These are phyloP conservation scores for Patella caerulea DNA, from an alignment of 2,888 invertebrate species.

Conservation along the genomic window DNA sequence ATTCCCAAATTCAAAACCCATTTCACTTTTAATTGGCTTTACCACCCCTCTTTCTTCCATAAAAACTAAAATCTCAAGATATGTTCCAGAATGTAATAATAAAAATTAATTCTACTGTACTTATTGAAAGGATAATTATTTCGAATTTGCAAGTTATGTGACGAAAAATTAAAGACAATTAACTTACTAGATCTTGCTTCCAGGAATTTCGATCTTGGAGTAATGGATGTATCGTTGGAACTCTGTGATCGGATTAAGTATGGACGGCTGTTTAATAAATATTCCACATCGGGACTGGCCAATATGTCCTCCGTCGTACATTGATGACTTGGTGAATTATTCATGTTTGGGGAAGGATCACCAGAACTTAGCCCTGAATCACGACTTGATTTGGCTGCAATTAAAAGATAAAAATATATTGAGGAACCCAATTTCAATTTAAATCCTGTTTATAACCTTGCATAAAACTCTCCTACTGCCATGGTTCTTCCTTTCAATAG, in stretches of 20 bases:
- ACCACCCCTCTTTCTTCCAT: no score
- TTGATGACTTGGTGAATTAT: slow-evolving; percentile 20
- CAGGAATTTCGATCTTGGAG: slow-evolving; percentile 5
- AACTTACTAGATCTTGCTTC: slow-evolving; percentile 32
- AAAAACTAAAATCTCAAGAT: no score
- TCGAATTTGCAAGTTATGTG: no score
- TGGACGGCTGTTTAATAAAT: slow-evolving; percentile 26
- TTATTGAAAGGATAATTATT: no score
- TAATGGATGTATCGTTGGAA: slow-evolving; percentile 21
- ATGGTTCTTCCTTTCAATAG: no score
- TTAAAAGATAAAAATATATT: slow-evolving; percentile 6
- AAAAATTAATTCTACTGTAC: no score
- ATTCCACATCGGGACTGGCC: slow-evolving; percentile 23
- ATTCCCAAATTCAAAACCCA: no score
- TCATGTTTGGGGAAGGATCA: slow-evolving; percentile 64
- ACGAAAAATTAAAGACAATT: neutral
- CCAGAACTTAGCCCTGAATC: slow-evolving; percentile 69
- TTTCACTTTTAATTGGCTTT: no score
- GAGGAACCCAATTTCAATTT: no score
- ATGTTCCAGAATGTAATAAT: no score
- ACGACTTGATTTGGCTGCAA: slow-evolving; percentile 59
- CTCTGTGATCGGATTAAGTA: slow-evolving; percentile 29
- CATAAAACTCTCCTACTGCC: no score
- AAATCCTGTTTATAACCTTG: no score
- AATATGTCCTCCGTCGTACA: neutral